Evolutionary conservation across 2,113 vertebrate species (phyloP).

Genomic region (Lepidothrix coronata): DNA sequence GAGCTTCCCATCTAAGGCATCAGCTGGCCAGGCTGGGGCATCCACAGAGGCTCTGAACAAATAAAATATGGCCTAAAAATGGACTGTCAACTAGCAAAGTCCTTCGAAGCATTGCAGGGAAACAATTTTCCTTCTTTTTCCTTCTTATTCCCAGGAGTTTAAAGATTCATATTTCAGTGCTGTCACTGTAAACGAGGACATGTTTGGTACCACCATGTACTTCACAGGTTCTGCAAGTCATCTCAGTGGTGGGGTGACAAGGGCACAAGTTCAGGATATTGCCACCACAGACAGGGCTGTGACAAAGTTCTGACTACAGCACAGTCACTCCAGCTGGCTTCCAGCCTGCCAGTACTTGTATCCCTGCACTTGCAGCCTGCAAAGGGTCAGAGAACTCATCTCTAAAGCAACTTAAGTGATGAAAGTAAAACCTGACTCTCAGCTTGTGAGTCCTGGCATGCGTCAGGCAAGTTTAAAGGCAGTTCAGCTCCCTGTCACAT

Average conservation of each 20-base stretch:
- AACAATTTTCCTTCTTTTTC: background rate
- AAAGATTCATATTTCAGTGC: background rate
- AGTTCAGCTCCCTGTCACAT: background rate
- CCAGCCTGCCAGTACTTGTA: background rate
- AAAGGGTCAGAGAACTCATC: background rate
- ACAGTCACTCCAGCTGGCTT: background rate
- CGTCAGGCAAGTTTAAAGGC: background rate
- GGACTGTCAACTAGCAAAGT: background rate
- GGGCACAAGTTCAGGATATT: background rate
- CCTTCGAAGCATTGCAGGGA: background rate
- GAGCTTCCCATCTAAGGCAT: rapidly evolving
- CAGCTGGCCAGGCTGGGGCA: background rate
- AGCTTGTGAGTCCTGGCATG: background rate
- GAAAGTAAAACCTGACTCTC: background rate
- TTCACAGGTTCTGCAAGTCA: background rate
- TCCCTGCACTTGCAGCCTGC: background rate
- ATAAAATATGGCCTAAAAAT: background rate
- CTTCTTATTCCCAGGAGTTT: background rate
- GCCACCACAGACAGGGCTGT: background rate
- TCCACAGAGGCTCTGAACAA: background rate
- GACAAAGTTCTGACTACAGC: background rate
- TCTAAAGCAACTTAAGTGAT: background rate
- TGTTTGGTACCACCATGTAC: background rate
- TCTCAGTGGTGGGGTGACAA: background rate
- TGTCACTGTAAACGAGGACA: background rate